phyloP scores from a whole-genome alignment of 2,113 vertebrate genomes.

The Lethenteron camtschaticum region DNA sequence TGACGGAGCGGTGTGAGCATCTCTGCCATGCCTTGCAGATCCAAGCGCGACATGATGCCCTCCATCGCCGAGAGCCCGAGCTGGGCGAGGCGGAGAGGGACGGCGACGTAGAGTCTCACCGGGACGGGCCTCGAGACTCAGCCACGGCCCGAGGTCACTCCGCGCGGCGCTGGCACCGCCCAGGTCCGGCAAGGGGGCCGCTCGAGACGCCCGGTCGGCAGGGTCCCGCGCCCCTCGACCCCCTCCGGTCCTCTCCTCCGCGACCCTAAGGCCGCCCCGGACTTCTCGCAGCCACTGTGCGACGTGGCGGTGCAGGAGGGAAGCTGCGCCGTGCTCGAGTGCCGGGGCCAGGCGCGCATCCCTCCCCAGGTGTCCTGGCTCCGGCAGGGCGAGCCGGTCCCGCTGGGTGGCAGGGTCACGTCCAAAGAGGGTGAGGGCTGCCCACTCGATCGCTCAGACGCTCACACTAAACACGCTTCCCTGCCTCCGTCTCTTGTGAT shows the following conservation, averaged over 20 bases:
- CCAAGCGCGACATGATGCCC: slow-evolving; percentile 94
- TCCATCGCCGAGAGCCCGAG: slow-evolving; percentile 87
- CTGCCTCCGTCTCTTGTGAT: too few relatives aligned
- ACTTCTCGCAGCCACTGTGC: slow-evolving; percentile 72
- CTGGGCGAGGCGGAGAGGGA: slow-evolving; percentile 50
- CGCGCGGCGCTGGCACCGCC: too few relatives aligned
- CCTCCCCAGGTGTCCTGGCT: slow-evolving; percentile 88
- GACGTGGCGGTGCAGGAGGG: slow-evolving; percentile 78
- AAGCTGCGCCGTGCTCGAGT: slow-evolving; percentile 68
- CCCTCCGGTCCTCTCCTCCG: too few relatives aligned
- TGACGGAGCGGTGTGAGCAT: too few relatives aligned
- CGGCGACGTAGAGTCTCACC: slow-evolving; percentile 25
- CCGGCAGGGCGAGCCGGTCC: slow-evolving; percentile 69
- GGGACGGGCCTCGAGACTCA: too few relatives aligned
- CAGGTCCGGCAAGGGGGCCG: too few relatives aligned
- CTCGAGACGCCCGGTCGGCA: too few relatives aligned
- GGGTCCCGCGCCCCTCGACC: too few relatives aligned
- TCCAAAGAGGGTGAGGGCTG: slow-evolving; percentile 63
- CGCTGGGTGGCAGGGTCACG: slow-evolving; percentile 70
- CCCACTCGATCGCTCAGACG: too few relatives aligned
- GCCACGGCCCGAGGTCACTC: too few relatives aligned
- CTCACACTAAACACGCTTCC: too few relatives aligned
- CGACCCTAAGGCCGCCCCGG: slow-evolving; percentile 36
- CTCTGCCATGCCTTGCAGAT: slow-evolving; percentile 24
- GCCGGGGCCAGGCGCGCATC: slow-evolving; percentile 71